Conservation (phyloP, 1,140 invertebrate species). For the Heliconius eleuchia region DNA sequence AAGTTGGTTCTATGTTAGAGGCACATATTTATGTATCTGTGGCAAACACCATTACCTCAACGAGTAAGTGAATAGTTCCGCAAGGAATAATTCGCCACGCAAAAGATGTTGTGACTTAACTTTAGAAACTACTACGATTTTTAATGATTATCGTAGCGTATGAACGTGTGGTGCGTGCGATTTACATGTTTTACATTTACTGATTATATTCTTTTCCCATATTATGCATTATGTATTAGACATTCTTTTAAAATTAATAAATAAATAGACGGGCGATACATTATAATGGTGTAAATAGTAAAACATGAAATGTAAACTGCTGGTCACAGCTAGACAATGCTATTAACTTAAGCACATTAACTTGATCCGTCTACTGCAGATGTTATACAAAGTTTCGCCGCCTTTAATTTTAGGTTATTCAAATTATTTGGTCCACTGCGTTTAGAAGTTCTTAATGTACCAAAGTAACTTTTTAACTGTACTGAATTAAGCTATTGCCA, state of each 20-base stretch:
- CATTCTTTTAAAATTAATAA: too few relatives aligned
- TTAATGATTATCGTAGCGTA: background rate
- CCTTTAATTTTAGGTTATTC: conserved; percentile 8
- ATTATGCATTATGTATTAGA: too few relatives aligned
- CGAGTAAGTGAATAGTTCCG: conserved; percentile 11
- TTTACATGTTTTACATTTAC: background rate
- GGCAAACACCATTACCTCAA: conserved; percentile 17
- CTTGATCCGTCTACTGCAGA: conserved; percentile 4
- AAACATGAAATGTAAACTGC: background rate
- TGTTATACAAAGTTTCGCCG: conserved; percentile 1
- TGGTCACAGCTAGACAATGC: background rate
- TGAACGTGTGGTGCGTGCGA: background rate
- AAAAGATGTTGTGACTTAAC: background rate
- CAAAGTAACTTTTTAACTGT: background rate
- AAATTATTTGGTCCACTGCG: conserved; percentile 2
- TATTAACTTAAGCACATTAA: background rate
- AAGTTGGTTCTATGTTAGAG: conserved; percentile 29
- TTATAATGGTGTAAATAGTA: background rate
- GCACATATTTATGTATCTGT: conserved; percentile 19
- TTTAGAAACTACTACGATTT: background rate
- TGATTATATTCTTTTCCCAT: background rate
- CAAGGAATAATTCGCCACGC: conserved; percentile 7
- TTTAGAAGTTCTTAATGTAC: background rate
- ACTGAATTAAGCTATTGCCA: background rate
- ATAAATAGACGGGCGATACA: background rate